Evolutionary conservation across 1,140 invertebrate genomes (phyloP), one percentile per base, ranked within the genome.

Genomic region (Tetragonula clypearis): DNA sequence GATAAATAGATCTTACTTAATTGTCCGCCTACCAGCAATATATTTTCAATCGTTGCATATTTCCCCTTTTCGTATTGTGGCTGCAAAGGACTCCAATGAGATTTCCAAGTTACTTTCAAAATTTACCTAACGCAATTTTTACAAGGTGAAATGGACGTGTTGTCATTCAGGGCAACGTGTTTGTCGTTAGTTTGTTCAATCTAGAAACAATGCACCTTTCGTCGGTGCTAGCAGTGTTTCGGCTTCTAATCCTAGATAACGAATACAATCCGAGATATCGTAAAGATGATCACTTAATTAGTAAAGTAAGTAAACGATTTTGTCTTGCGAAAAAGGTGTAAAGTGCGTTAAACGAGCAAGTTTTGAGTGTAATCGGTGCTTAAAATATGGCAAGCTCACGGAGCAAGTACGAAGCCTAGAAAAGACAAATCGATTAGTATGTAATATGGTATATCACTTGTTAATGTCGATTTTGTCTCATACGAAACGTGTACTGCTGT

Each of bases 381-480:
- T 89, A 80, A 41, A 71, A 79, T 74, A 89, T 81, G 88, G 87
- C 87, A 89, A 79, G 74, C 87, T 83, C 79, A 62, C 62, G 74
- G 87, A 81, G 79, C 87, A 75, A 84, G 35, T 73, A 89, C 56
- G 74, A 81, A 89, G 88, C 76, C 80, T 89, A 89, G 87, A 84
- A 82, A 89, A 89, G 85, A 86, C 87, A 89, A 89, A 87, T 89
- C 87, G 88, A 89, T 89, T 89, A 89, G 88, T 89, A 89, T 89
- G 81, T 89, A 89, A 89, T 78, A 78, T 76, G 80, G 74, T 85
- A 85, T 68, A 76, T 83, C 88, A 86, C 74, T 79, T 87, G 88
- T 89, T 86, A 89, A 89, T 83, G 89, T 88, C 89, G 87, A 83
- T 85, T 88, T 75, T 86, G 86, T 90, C 90, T 86, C 60, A 60